These are phyloP conservation scores for Solenodon paradoxus DNA, from an alignment of 2,113 vertebrate species.

Conservation along the genomic window DNA sequence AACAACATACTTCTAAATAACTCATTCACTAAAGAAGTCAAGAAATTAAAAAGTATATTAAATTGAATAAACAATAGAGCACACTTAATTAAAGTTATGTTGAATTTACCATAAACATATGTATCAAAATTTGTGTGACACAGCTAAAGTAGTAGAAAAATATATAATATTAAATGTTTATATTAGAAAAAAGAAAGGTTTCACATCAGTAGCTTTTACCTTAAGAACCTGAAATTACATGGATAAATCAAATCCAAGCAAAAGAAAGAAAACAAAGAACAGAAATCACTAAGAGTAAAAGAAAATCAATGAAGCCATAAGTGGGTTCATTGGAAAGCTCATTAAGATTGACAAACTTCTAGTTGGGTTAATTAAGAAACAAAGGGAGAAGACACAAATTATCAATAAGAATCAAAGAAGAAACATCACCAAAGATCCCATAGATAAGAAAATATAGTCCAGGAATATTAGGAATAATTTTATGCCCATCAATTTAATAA, in stretches of 20 bases:
- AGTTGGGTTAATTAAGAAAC: not conserved
- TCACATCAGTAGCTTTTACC: not conserved
- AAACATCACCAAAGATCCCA: not conserved
- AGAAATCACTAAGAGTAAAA: not conserved
- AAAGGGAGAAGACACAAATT: not conserved
- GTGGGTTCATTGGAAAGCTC: not conserved
- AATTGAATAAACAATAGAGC: not conserved
- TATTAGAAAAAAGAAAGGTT: not conserved
- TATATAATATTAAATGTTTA: not conserved
- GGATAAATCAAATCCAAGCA: not conserved
- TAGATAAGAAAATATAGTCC: not conserved
- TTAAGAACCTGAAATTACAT: constrained; percentile 17
- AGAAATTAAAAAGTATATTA: constrained; percentile 22
- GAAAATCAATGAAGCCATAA: not conserved
- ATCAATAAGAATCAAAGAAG: not conserved
- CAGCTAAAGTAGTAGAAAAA: not conserved
- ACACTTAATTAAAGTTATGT: not conserved
- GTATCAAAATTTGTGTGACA: not conserved
- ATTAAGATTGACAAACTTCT: not conserved
- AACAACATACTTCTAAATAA: not conserved
- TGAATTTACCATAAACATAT: not conserved
- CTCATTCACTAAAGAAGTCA: not conserved
- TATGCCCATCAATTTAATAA: not conserved
- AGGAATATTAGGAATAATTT: not conserved
- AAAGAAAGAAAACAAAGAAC: not conserved